Base-by-base conservation (phyloP, 2,888 invertebrate species). In the Notodonta dromedarius region DNA sequence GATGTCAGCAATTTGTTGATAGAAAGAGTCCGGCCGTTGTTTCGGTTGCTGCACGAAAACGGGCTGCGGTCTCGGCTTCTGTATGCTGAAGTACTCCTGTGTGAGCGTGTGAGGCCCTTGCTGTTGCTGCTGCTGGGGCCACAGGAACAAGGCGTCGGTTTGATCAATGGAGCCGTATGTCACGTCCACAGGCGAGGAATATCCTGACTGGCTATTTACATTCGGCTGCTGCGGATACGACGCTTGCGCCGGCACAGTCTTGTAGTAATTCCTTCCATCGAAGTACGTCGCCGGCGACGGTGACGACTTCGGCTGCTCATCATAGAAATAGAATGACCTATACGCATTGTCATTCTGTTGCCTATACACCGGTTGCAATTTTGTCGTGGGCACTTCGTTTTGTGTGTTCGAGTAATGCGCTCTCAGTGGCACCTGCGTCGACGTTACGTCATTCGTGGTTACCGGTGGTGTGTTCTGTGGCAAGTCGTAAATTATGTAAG, bases 261-360 rank as follows among this genome's bases (percentile, higher is more conserved):
- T 90, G 70, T 92, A 93, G 68, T 90, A 93, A 73, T 93, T 90
- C 63, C 90, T 85, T 50, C 92, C 91, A 66, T 94, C 93, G 69
- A 88, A 94, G 76, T 83, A 93, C 2, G 93, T 87, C 58, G 94
- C 90, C 0, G 95, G 95, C 39, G 94, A 87, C 12, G 95, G 94
- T 32, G 95, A 94, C 11, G 94, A 92, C 72, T 92, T 91, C 0
- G 93, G 90, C 70, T 94, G 93, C 78, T 96, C 96, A 66, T 96
- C 95, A 73, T 96, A 96, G 78, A 96, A 96, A 76, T 94, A 96
- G 84, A 95, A 96, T 8, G 96, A 95, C 0, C 95, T 94, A 58
- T 94, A 84, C 52, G 91, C 89, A 74, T 93, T 92, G 66, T 91
- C 87, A 69, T 85, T 89, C 50, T 90, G 89, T 74, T 91, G 89